These are phyloP conservation scores for Trachelus troglodyta DNA, from an alignment of 2,888 invertebrate genomes.

Conservation along the genomic window DNA sequence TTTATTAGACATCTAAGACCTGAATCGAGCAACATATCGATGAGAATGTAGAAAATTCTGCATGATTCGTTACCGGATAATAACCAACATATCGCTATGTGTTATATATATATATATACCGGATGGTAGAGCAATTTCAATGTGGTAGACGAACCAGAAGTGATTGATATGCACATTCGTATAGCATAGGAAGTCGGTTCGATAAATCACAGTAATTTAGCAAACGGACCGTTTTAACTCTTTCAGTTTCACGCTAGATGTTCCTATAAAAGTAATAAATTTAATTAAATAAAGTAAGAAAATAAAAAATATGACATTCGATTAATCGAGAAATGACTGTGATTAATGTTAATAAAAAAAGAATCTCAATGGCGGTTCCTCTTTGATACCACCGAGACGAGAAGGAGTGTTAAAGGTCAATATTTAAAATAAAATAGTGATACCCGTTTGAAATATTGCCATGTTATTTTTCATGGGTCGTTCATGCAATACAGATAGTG, in stretches of 20 bases:
- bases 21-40: neutral
- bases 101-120: neutral
- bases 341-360: neutral
- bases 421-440: neutral
- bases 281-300: neutral
- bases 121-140: neutral
- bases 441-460: neutral
- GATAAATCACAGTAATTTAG: neutral
- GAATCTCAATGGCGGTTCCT: neutral
- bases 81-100: neutral
- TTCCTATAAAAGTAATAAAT: neutral
- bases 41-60: neutral
- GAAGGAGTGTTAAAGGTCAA: neutral
- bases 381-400: neutral
- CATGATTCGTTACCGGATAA: neutral
- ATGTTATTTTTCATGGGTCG: neutral
- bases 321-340: neutral
- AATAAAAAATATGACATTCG: neutral
- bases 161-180: neutral
- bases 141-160: neutral
- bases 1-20: neutral
- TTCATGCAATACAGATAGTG: neutral
- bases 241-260: neutral
- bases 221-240: neutral
- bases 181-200: neutral